These are phyloP conservation scores for Ageneiosus marmoratus DNA, from an alignment of 2,113 vertebrate genomes.

Conservation along the genomic window DNA sequence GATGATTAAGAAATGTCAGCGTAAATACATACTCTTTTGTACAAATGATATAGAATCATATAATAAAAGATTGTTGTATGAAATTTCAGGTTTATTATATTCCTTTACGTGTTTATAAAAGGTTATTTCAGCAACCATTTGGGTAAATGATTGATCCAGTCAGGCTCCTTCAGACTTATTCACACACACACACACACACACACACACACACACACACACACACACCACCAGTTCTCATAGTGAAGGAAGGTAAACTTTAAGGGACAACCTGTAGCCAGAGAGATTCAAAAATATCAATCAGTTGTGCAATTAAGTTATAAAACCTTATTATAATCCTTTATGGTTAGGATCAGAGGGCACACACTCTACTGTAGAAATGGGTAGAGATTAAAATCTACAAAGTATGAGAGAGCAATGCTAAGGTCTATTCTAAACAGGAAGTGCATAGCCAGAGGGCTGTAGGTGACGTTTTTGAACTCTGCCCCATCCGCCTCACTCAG, in stretches of 20 bases:
- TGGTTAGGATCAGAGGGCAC: constrained; percentile 7
- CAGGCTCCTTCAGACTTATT: constrained; percentile 56
- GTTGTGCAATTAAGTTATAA: constrained; percentile 15
- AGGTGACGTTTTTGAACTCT: neutral
- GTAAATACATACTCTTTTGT: neutral
- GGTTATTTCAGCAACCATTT: constrained; percentile 58
- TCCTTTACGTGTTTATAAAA: constrained; percentile 63
- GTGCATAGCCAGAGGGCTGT: neutral
- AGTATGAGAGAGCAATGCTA: neutral
- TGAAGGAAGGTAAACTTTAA: neutral
- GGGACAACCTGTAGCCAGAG: constrained; percentile 4
- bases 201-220: constrained; percentile 26
- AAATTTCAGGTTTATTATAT: constrained; percentile 60
- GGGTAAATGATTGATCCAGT: constrained; percentile 73
- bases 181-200: neutral
- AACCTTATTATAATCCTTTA: constrained; percentile 4
- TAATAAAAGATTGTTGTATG: neutral
- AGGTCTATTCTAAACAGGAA: constrained; percentile 1
- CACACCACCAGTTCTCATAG: constrained; percentile 5
- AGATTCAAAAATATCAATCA: constrained; percentile 8
- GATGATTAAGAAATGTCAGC: neutral
- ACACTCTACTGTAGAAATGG: neutral
- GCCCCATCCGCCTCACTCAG: constrained; percentile 25
- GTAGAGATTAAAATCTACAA: neutral
- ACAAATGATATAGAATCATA: neutral